Base-by-base conservation (phyloP, 2,888 invertebrate genomes). In the Brachypalpus laphriformis region DNA sequence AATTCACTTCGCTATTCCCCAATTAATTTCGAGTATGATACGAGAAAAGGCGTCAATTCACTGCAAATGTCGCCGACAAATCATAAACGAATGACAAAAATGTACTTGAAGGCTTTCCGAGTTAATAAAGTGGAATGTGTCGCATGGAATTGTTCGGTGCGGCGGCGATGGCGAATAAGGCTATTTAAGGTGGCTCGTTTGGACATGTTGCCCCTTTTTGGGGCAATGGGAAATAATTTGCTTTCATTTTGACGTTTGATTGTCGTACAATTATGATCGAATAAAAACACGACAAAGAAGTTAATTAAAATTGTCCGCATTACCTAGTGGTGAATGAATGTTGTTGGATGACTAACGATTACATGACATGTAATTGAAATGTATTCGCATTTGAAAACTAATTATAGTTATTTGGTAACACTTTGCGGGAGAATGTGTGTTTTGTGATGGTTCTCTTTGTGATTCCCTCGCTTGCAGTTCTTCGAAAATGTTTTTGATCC, bases 51-150 rank as follows among this genome's bases (percentile, higher is more conserved):
- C 80, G 80, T 81, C 59, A 63, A 25, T 61, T 51, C 45, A 49
- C 54, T 1, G 47, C 71, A 78, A 66, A 74, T 78, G 78, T 71
- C 75, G 75, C 63, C 70, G 80, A 71, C 85, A 80, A 75, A 85
- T 85, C 75, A 85, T 85, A 85, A 74, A 40, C 66, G 66, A 61
- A 71, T 76, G 75, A 85, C 75, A 80, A 70, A 54, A 80, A 78
- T 66, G 70, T 51, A 65, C 22, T 66, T 65, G 63, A 65, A 71
- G 31, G 45, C 42, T 37, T 75, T 71, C 40, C 59, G 40, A 47
- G 37, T 47, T 61, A 70, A 65, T 65, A 70, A 82, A 61, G 37
- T 22, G 37, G 54, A 54, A 51, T 72, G 47, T 18, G 47, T 11
- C 20, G 20, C 18, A 25, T 7, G 65, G 65, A 56, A 56, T 45